phyloP scores from a whole-genome alignment of 1,140 invertebrate genomes.

The Drosophila elegans region DNA sequence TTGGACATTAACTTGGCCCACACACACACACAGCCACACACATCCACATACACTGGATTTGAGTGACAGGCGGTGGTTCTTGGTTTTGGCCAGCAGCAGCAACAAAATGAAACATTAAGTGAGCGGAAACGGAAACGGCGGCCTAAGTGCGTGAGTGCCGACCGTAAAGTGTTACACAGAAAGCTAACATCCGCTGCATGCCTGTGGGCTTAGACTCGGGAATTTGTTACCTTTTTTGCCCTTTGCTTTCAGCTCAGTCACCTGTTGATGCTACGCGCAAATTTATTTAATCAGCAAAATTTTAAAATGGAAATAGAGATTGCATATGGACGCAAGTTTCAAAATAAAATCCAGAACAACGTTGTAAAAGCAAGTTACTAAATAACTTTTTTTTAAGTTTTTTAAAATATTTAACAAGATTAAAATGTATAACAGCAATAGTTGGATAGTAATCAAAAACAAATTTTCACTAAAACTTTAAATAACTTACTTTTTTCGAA shows the following conservation, averaged over 20 bases:
- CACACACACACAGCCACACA: constrained; percentile 16
- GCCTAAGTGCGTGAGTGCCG: constrained; percentile 46
- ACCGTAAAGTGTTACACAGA: constrained; percentile 65
- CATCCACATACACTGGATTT: constrained; percentile 38
- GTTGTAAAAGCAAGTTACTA: too few relatives aligned
- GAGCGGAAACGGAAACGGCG: constrained; percentile 75
- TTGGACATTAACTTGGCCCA: constrained; percentile 74
- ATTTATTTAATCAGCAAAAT: neutral
- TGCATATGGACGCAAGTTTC: too few relatives aligned
- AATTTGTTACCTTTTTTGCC: constrained; percentile 31
- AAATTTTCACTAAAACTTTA: too few relatives aligned
- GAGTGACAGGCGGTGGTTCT: constrained; percentile 62
- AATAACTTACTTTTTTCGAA: too few relatives aligned
- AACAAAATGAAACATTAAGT: constrained; percentile 79
- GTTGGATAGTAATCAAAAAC: too few relatives aligned
- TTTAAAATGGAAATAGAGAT: neutral
- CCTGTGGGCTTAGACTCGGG: constrained; percentile 7
- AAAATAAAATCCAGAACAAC: too few relatives aligned
- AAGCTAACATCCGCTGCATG: constrained; percentile 17
- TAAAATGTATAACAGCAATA: too few relatives aligned
- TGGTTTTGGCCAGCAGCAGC: constrained; percentile 34
- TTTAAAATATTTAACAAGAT: too few relatives aligned
- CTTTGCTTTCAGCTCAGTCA: neutral
- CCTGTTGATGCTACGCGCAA: constrained; percentile 27
- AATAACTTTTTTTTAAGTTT: too few relatives aligned